Base-by-base conservation (phyloP, 2,797 vertebrate genomes). In the Discoglossus pictus region DNA sequence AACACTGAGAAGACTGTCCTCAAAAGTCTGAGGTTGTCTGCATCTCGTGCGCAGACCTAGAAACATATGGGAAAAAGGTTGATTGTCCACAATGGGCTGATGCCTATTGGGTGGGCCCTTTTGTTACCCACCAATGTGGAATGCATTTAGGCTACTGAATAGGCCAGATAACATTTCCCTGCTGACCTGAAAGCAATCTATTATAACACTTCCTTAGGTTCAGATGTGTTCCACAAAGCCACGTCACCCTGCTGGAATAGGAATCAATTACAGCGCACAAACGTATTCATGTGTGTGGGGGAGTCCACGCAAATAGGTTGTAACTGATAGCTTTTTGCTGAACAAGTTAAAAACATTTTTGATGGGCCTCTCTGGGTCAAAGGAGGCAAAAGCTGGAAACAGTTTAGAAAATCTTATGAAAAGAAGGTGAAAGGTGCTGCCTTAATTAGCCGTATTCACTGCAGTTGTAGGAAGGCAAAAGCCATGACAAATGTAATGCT, bases 101-200 rank as follows among this genome's bases (percentile, higher is more conserved):
- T 46, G 17, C 16, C 18, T n/a, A 6, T 31, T 61, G 12, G 43
- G 17, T 47, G 31, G 58, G 58, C 13, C 24, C 36, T 50, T 52
- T 53, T 39, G 53, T 56, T 56, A 15, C 53, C 36, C 24, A n/a
- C 7, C 13, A 31, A 23, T 36, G 43, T 11, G 18, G 51, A 63
- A 7, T 52, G 35, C 11, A 27, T 40, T 50, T 63, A 27, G 61
- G 38, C 12, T 31, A 18, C 16, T 63, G 61, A 63, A 31, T 31
- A 52, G 21, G 17, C 24, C 36, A 51, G 23, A 20, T 20, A 51
- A 63, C 18, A 40, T 52, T 10, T n/a, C 16, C 23, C 38, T 13
- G 16, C 2, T 53, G 61, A 53, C 61, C 48, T 53, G 38, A 20
- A 52, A 63, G 38, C 61, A 53, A 63, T 63, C 36, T 53, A 42